Percentiles rank a stretch among this genome's conserved stretches.
Conservation (phyloP, 2,113 vertebrate genomes). For the Chrysemys picta region DNA sequence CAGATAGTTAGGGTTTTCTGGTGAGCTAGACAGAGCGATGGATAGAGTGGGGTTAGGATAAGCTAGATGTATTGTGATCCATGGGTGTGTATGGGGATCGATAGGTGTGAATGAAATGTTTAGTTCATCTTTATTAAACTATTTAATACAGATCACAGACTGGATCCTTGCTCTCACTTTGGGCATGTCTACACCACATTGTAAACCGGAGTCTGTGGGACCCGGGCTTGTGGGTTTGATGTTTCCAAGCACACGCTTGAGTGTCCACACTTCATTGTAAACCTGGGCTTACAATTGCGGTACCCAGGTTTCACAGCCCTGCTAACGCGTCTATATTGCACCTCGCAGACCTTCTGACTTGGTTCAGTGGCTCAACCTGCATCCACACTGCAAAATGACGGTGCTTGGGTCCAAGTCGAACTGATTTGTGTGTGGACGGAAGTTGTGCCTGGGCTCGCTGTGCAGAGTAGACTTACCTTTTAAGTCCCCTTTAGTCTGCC, state of each 20-base stretch:
- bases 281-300: neutral
- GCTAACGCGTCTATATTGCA: neutral
- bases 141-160: neutral
- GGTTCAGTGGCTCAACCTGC: too few species aligned
- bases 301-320: neutral
- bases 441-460: too few species aligned
- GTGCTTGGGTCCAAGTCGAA: too few species aligned
- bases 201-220: too few species aligned
- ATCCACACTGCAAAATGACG: too few species aligned
- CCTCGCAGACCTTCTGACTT: too few species aligned
- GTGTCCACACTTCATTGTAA: neutral
- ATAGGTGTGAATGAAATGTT: neutral
- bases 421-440: too few species aligned
- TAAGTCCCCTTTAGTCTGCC: too few species aligned
- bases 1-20: neutral
- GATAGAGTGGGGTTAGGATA: rapidly evolving
- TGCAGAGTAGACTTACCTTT: too few species aligned
- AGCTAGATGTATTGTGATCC: rapidly evolving
- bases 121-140: neutral
- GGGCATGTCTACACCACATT: neutral
- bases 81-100: rapidly evolving
- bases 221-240: too few species aligned
- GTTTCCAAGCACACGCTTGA: too few species aligned
- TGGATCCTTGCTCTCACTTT: neutral
- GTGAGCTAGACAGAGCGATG: neutral